Conservation (phyloP, 2,888 invertebrate species). For the Trichopria drosophilae region DNA sequence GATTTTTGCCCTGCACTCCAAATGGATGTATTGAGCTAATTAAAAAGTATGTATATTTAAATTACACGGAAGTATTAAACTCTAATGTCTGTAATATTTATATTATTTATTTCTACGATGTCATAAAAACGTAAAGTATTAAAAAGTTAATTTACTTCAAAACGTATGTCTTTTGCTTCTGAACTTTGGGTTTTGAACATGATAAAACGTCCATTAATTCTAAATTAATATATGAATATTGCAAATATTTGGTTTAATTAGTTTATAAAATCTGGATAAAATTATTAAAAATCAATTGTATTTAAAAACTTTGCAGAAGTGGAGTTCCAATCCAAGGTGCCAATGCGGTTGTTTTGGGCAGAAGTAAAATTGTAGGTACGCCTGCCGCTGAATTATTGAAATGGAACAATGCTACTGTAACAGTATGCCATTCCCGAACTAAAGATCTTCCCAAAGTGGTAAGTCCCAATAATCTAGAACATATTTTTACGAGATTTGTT, state of each 20-base stretch:
- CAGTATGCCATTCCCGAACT: constrained; percentile 95
- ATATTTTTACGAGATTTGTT: too few species aligned
- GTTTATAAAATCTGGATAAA: too few species aligned
- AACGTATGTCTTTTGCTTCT: not conserved
- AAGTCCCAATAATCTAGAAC: too few species aligned
- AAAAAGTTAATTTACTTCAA: not conserved
- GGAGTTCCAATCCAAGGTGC: constrained; percentile 80
- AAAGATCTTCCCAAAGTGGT: constrained; percentile 77
- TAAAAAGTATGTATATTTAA: constrained; percentile 61
- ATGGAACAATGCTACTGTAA: constrained; percentile 97
- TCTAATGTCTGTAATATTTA: not conserved
- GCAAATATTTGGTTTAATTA: not conserved
- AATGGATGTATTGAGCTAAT: constrained; percentile 92
- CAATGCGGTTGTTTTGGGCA: constrained; percentile 89
- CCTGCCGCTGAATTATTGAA: constrained; percentile 92
- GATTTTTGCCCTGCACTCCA: constrained; percentile 96
- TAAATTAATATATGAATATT: constrained; percentile 8
- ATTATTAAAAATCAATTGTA: not conserved
- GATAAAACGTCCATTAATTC: not conserved
- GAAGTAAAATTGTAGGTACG: constrained; percentile 97
- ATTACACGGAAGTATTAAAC: not conserved
- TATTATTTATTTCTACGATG: too few species aligned
- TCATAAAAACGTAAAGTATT: not conserved
- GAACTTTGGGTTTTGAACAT: not conserved
- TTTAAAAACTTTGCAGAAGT: constrained; percentile 62